phyloP scores from a whole-genome alignment of 37 sponge, comb jelly and placozoan genomes.

The Corticium candelabrum region DNA sequence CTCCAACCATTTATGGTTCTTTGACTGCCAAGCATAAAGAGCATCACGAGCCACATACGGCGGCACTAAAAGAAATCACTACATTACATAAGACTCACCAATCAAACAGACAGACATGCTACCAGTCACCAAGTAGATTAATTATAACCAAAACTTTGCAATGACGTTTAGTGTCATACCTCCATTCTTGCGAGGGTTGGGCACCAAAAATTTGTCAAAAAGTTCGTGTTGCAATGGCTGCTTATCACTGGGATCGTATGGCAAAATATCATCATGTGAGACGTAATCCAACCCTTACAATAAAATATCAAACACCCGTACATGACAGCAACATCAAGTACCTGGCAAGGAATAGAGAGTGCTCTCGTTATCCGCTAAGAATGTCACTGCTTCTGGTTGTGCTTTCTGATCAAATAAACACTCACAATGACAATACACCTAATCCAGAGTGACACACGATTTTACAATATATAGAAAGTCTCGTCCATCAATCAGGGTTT shows the following conservation, averaged over 20 bases:
- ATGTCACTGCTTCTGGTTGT: conserved; percentile 68
- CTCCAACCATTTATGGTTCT: conserved; percentile 76
- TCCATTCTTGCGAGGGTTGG: conserved; percentile 25
- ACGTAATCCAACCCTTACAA: conserved; percentile 84
- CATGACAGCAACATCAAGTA: conserved; percentile 12
- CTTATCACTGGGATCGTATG: conserved; percentile 54
- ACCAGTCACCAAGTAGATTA: too few species aligned
- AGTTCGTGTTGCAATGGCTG: conserved; percentile 79
- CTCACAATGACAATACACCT: too few species aligned
- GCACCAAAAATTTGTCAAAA: conserved; percentile 67
- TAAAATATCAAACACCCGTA: background rate
- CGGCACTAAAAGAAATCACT: background rate
- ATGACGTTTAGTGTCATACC: too few species aligned
- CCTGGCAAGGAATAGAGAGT: conserved; percentile 66
- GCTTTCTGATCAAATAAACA: conserved; percentile 24
- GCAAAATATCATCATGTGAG: conserved; percentile 85
- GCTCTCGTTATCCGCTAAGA: conserved; percentile 28
- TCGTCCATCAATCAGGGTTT: conserved; percentile 75
- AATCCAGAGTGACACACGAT: background rate
- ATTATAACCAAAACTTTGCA: too few species aligned
- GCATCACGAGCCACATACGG: conserved; percentile 30
- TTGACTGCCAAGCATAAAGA: conserved; percentile 53
- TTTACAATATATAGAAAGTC: conserved; percentile 78
- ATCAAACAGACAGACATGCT: too few species aligned
- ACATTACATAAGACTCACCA: too few species aligned